A percentile compares a stretch with the other conserved stretches of the same genome.
Conservation (phyloP, 2,113 vertebrate species). For the Mesoclemmys tuberculata region DNA sequence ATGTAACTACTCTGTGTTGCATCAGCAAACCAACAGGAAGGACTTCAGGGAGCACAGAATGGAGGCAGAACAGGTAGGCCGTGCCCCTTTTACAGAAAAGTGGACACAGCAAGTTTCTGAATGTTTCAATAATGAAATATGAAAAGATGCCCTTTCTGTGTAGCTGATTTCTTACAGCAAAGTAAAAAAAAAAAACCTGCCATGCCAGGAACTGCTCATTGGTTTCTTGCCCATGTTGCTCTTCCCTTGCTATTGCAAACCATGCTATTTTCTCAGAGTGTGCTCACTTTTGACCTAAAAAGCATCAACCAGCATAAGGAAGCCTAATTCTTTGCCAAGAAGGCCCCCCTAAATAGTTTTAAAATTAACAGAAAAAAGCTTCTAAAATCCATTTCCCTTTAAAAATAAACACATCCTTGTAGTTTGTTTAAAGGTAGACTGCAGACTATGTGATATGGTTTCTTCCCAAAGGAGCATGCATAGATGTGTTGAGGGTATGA, state of each 20-base stretch:
- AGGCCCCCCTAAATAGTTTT: background rate
- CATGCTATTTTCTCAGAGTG: background rate
- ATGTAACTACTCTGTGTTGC: background rate
- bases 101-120: background rate
- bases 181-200: constrained; percentile 14
- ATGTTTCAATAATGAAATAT: background rate
- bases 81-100: background rate
- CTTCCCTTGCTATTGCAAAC: background rate
- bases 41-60: background rate
- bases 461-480: background rate
- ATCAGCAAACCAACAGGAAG: background rate
- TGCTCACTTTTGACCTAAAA: background rate
- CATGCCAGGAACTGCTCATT: background rate
- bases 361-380: background rate
- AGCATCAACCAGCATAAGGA: background rate
- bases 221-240: background rate
- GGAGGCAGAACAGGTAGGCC: background rate
- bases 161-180: background rate
- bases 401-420: background rate
- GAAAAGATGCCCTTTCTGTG: background rate
- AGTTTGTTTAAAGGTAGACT: constrained; percentile 8
- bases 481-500: background rate
- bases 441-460: background rate
- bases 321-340: rapidly evolving
- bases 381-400: background rate